Evolutionary conservation across 1,140 invertebrate species (phyloP).

Genomic region (Dinoponera quadriceps): DNA sequence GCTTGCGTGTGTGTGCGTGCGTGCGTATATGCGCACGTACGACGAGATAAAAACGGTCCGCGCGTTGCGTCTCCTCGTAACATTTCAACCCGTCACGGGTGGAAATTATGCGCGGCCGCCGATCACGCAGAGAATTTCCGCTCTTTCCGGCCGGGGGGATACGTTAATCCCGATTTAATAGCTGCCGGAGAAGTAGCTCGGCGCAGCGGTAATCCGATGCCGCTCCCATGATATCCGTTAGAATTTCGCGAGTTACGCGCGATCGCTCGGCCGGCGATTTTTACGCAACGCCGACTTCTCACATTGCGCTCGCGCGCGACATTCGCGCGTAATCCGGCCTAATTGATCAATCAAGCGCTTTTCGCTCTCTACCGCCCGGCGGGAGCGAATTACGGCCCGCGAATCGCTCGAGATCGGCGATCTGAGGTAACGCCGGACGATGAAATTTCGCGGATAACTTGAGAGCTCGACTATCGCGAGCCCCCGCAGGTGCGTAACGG

Average conservation of each 20-base stretch:
- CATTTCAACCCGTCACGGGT: not conserved
- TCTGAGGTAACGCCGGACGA: no score
- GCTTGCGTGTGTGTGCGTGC: no score
- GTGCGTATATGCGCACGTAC: not conserved
- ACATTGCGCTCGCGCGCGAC: no score
- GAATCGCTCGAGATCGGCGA: no score
- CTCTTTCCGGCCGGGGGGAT: conserved; percentile 28
- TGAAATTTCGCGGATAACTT: not conserved
- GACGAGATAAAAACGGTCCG: conserved; percentile 40
- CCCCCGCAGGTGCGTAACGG: not conserved
- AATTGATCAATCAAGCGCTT: no score
- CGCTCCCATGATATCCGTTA: conserved; percentile 26
- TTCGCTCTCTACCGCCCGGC: no score
- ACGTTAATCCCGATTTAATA: conserved; percentile 43
- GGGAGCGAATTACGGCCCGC: no score
- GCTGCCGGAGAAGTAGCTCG: not conserved
- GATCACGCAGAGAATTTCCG: conserved; percentile 39
- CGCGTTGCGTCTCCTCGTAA: conserved; percentile 12
- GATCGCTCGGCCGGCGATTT: not conserved
- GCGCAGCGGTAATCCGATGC: conserved; percentile 17
- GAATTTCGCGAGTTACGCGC: conserved; percentile 21
- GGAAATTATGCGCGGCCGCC: not conserved
- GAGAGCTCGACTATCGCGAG: no score
- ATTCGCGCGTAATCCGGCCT: no score
- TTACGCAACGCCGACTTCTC: not conserved